Evolutionary conservation across 2,797 vertebrate genomes (phyloP).

Genomic region (Muscicapa comitata): DNA sequence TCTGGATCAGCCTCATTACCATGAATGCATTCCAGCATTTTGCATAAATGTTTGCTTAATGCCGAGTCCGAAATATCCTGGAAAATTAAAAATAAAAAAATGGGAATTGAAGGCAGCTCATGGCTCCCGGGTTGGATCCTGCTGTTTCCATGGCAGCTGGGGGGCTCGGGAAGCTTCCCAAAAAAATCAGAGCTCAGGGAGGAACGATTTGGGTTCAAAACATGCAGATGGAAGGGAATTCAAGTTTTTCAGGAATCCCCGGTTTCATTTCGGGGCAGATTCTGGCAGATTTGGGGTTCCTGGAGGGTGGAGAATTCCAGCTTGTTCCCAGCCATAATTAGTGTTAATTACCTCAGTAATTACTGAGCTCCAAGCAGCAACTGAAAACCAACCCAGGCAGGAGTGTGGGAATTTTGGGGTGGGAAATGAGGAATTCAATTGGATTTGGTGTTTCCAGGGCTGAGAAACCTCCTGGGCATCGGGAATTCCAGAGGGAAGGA

Average conservation of each 20-base stretch:
- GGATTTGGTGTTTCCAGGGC: neutral
- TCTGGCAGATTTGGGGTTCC: neutral
- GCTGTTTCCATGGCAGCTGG: constrained; percentile 17
- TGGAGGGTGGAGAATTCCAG: neutral
- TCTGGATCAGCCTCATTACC: neutral
- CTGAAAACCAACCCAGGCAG: neutral
- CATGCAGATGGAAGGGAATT: fast-evolving
- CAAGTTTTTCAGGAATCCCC: fast-evolving
- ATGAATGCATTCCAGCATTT: neutral
- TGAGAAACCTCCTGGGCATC: neutral
- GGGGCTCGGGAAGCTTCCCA: neutral
- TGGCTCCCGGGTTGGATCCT: neutral
- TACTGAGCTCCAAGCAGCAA: neutral
- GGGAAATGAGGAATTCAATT: neutral
- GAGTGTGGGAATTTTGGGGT: neutral
- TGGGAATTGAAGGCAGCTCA: neutral
- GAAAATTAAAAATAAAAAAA: neutral
- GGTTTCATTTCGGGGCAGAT: neutral
- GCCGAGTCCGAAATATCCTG: constrained; percentile 6
- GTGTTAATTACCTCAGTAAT: neutral
- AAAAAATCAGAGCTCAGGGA: neutral
- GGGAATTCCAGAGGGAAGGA: neutral
- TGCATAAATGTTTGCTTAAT: constrained; percentile 13
- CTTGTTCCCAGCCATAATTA: neutral
- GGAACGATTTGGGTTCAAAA: neutral